Conservation (phyloP, 2,113 vertebrate genomes). For the Salvator merianae region DNA sequence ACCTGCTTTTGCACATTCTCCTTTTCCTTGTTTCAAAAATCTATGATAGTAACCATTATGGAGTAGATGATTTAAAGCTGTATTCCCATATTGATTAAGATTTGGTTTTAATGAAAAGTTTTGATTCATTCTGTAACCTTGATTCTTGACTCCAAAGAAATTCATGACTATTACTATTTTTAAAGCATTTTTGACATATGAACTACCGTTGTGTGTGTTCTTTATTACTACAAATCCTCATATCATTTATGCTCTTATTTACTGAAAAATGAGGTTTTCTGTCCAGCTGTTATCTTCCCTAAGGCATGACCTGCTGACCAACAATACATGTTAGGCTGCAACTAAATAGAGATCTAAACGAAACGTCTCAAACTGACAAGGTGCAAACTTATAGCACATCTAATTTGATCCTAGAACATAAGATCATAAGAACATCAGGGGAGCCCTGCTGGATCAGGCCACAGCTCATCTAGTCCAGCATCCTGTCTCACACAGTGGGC, state of each 20-base stretch:
- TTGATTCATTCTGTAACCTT: background rate
- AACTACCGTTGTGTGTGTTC: background rate
- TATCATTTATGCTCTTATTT: background rate
- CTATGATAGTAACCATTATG: background rate
- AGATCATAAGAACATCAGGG: too few species aligned
- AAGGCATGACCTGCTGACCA: background rate
- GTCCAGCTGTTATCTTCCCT: background rate
- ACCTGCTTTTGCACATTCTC: background rate
- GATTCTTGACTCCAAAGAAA: background rate
- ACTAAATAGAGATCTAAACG: too few species aligned
- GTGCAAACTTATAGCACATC: too few species aligned
- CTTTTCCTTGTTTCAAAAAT: background rate
- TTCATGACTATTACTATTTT: background rate
- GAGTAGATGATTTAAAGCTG: background rate
- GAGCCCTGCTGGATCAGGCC: too few species aligned
- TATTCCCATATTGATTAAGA: background rate
- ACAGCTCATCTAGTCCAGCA: too few species aligned
- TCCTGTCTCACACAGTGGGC: too few species aligned
- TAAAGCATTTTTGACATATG: background rate
- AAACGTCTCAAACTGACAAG: too few species aligned
- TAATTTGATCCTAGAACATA: too few species aligned
- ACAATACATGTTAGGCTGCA: background rate
- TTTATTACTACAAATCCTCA: background rate
- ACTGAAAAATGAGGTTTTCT: background rate
- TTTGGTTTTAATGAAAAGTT: background rate